phyloP scores from a whole-genome alignment of 2,797 vertebrate genomes.

The Microchirus variegatus region DNA sequence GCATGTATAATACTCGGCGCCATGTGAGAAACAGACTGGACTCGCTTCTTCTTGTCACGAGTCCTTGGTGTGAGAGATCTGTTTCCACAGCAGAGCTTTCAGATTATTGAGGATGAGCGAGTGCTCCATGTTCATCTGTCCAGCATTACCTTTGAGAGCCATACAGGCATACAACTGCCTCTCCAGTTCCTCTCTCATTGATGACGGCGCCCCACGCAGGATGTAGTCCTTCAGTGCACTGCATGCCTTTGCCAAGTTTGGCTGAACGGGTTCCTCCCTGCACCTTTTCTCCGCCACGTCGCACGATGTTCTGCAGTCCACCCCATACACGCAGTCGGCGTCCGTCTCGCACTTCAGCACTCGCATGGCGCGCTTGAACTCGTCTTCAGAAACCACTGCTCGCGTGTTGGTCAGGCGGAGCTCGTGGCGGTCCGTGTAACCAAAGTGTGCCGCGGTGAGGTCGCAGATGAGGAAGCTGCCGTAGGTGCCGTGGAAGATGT shows the following conservation, averaged over 20 bases:
- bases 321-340: constrained; percentile 90
- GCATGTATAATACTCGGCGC: constrained; percentile 35
- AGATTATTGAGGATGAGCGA: constrained; percentile 97
- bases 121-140: constrained; percentile 99
- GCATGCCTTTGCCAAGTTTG: constrained; percentile 96
- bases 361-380: constrained; percentile 89
- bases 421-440: constrained; percentile 78
- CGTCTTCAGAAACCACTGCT: constrained; percentile 89
- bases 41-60: constrained; percentile 76
- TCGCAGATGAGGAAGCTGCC: constrained; percentile 99
- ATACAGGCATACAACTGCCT: constrained; percentile 96
- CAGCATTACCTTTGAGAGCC: constrained; percentile 90
- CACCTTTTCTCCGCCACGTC: constrained; percentile 88
- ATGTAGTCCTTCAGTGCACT: constrained; percentile 94
- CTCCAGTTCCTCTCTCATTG: constrained; percentile 92
- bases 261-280: constrained; percentile 89
- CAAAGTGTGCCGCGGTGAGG: constrained; percentile 84
- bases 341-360: constrained; percentile 89
- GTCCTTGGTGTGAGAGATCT: constrained; percentile 98
- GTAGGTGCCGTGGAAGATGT: constrained; percentile 96
- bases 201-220: constrained; percentile 89
- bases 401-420: constrained; percentile 88
- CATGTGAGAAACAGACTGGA: not conserved
- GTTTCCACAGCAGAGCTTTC: constrained; percentile 97
- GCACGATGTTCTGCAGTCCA: constrained; percentile 90